Evolutionary conservation across 2,797 vertebrate species (phyloP), one percentile per base, ranked within the genome.

Genomic region (Phalanger gymnotis): DNA sequence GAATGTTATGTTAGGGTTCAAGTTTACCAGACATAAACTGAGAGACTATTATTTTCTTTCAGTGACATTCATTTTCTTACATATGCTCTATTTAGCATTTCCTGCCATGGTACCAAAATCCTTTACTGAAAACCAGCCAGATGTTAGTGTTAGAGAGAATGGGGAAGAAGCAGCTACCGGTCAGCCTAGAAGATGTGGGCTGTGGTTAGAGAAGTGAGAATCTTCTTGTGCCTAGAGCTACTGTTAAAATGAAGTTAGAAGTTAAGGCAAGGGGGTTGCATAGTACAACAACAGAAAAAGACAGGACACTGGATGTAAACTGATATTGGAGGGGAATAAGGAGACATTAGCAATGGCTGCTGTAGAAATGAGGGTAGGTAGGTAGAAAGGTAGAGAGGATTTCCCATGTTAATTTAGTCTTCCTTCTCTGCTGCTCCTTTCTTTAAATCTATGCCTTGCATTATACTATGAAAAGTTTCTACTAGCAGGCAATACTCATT

Each of bases 191-290:
- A 96, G 92, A 53, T 94, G 61, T 90, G 93, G 91, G 34, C 34
- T 96, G 81, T 94, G 95, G 93, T 95, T 95, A 97, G 92, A 96
- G 95, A 97, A 95, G 92, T 96, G 91, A 97, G 95, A 96, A 54
- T 93, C 53, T 95, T 51, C 81, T 94, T 51, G 56, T 58, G 53
- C 91, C 93, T 58, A 94, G 28, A 94, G 92, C 58, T 87, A 91
- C 19, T 93, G 14, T 96, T 93, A 81, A 90, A 90, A 14, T 90
- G 53, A 53, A 90, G 28, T 54, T 90, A 22, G 28, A 54, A 22
- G 9, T 31, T 22, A 90, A 31, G 30, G n/a, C 4, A 2, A 3
- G 27, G 28, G 25, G 27, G 25, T 16, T 12, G n/a, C n/a, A n/a
- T n/a, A n/a, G n/a, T 34, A 73, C 61, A n/a, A n/a, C 57, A 66